phyloP scores from a whole-genome alignment of 2,888 invertebrate species.

The Sinelater perroti region DNA sequence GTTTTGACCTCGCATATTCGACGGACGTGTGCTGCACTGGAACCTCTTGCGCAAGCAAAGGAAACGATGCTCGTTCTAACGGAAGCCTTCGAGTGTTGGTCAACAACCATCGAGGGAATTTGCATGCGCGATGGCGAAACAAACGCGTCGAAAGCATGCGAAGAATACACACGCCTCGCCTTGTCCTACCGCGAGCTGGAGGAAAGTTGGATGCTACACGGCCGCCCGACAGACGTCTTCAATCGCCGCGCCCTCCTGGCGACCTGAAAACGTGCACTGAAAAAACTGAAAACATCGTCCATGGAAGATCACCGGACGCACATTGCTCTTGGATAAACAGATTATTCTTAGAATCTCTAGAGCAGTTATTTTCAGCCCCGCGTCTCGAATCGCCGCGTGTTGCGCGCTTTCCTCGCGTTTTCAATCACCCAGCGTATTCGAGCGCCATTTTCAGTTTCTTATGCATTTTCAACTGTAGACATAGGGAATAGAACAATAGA shows the following conservation, averaged over 20 bases:
- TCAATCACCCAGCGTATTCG: conserved; percentile 1
- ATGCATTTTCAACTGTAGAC: too few species aligned
- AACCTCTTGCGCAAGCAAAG: conserved; percentile 20
- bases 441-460: too few species aligned
- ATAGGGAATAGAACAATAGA: too few species aligned
- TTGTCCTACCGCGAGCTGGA: conserved; percentile 13
- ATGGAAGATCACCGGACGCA: conserved; percentile 38
- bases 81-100: conserved; percentile 28
- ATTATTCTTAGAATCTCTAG: conserved; percentile 42
- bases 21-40: neutral
- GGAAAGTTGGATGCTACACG: too few species aligned
- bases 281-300: conserved; percentile 25
- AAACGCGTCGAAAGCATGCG: conserved; percentile 23
- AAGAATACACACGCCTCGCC: conserved; percentile 15
- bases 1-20: too few species aligned
- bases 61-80: conserved; percentile 24
- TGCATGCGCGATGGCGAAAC: conserved; percentile 24
- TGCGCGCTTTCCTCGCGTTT: conserved; percentile 22
- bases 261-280: conserved; percentile 9
- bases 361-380: conserved; percentile 37
- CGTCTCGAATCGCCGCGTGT: conserved; percentile 31
- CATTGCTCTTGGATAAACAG: conserved; percentile 42
- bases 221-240: conserved; percentile 13
- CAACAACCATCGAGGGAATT: conserved; percentile 26
- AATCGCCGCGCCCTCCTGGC: conserved; percentile 14